phyloP scores from a whole-genome alignment of 2,113 vertebrate species.

The Perognathus longimembris region DNA sequence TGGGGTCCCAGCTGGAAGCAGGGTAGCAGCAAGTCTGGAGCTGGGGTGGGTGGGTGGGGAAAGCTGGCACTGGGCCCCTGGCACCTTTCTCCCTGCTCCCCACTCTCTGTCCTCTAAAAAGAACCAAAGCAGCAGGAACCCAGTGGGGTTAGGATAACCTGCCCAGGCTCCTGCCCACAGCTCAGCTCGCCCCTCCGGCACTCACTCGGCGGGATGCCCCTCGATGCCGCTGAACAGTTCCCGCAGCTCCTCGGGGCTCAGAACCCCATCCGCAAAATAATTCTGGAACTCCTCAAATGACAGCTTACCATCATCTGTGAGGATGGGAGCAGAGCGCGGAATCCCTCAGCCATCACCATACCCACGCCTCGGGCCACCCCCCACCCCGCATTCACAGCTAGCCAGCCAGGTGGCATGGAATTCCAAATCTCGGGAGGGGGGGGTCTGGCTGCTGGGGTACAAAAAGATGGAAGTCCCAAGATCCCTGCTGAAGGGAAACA shows the following conservation, averaged over 20 bases:
- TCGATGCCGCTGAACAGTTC: constrained; percentile 96
- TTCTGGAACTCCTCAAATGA: constrained; percentile 98
- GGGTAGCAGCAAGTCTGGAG: constrained; percentile 49
- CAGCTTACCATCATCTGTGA: constrained; percentile 95
- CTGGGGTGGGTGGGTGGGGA: constrained; percentile 21
- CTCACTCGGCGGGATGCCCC: constrained; percentile 92
- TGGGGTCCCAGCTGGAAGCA: constrained; percentile 75
- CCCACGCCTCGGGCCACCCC: background rate
- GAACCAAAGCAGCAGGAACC: constrained; percentile 46
- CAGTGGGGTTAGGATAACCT: background rate
- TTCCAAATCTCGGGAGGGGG: background rate
- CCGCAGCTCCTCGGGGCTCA: constrained; percentile 93
- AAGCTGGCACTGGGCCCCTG: constrained; percentile 57
- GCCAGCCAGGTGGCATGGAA: background rate
- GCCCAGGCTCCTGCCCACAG: background rate
- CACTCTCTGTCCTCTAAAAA: background rate
- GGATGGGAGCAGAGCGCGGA: background rate
- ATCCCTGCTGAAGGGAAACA: background rate
- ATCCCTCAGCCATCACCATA: background rate
- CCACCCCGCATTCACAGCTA: background rate
- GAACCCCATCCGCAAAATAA: constrained; percentile 96
- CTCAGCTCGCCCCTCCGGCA: background rate
- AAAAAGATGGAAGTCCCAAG: background rate
- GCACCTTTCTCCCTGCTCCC: background rate
- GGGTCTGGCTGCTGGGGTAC: background rate